These are phyloP conservation scores for Ginglymostoma cirratum DNA, from an alignment of 2,113 vertebrate genomes.

Conservation along the genomic window DNA sequence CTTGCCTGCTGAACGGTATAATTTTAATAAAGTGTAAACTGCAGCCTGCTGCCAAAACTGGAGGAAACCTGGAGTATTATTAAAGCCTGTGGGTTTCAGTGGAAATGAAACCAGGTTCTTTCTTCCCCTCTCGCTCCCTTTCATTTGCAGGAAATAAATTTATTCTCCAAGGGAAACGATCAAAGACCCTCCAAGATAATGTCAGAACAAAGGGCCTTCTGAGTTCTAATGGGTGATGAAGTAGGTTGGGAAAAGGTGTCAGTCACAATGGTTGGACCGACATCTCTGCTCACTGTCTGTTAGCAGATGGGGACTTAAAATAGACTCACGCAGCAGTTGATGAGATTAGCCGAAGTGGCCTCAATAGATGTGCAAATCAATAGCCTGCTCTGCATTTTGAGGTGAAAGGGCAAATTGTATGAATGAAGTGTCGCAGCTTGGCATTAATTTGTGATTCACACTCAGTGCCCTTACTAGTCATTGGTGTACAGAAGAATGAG, in stretches of 20 bases:
- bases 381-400: slow-evolving; percentile 37
- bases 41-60: neutral
- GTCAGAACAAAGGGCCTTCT: neutral
- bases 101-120: slow-evolving; percentile 4
- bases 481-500: slow-evolving; percentile 48
- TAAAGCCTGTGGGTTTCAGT: neutral
- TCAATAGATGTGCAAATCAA: slow-evolving; percentile 28
- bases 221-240: slow-evolving; percentile 29
- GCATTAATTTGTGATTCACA: slow-evolving; percentile 30
- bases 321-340: slow-evolving; percentile 29
- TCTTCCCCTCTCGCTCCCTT: slow-evolving; percentile 28
- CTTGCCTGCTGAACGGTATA: neutral
- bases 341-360: slow-evolving; percentile 38
- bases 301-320: slow-evolving; percentile 35
- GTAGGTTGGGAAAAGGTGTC: slow-evolving; percentile 17
- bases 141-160: slow-evolving; percentile 33
- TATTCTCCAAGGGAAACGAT: neutral
- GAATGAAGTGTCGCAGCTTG: slow-evolving; percentile 40
- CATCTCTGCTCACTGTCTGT: slow-evolving; percentile 33
- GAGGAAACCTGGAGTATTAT: no score
- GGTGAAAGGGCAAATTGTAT: slow-evolving; percentile 38
- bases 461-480: slow-evolving; percentile 40
- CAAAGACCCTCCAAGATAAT: slow-evolving; percentile 37
- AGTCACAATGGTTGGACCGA: neutral
- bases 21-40: neutral